A percentile compares a stretch with the other conserved stretches of the same genome.
Evolutionary conservation across 2,113 vertebrate species (phyloP).

Genomic region (Scalopus aquaticus): DNA sequence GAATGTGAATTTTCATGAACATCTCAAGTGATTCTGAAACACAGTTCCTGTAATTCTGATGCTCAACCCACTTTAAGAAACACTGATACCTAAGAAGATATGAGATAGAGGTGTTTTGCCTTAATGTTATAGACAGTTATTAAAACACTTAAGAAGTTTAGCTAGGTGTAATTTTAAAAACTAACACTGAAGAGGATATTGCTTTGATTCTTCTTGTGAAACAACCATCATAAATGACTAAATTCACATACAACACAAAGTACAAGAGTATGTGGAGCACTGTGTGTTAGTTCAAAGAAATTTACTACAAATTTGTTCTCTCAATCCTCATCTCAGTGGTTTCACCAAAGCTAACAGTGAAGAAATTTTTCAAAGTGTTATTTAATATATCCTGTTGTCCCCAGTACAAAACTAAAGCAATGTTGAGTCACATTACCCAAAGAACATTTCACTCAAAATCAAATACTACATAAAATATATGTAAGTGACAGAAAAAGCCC

Average conservation of each 20-base stretch:
- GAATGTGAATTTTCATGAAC: not conserved
- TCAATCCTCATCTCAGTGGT: not conserved
- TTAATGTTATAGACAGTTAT: not conserved
- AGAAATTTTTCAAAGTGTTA: slow-evolving; percentile 26
- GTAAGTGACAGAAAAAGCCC: not conserved
- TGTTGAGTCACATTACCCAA: not conserved
- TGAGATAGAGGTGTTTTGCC: slow-evolving; percentile 3
- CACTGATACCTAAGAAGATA: not conserved
- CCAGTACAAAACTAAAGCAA: not conserved
- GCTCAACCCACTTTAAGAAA: not conserved
- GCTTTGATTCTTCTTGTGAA: slow-evolving; percentile 32
- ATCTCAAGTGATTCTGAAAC: not conserved
- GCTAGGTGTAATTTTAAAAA: slow-evolving; percentile 14
- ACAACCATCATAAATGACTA: not conserved
- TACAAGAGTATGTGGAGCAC: not conserved
- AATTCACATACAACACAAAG: slow-evolving; percentile 11
- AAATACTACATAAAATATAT: not conserved
- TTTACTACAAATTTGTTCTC: slow-evolving; percentile 25
- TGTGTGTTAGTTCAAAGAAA: not conserved
- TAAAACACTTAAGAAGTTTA: not conserved
- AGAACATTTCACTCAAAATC: not conserved
- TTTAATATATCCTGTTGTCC: not conserved
- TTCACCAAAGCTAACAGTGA: not conserved
- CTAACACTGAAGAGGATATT: not conserved
- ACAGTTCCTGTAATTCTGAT: slow-evolving; percentile 9